Percentiles rank a stretch among this genome's conserved stretches.
Evolutionary conservation across 2,113 vertebrate species (phyloP).

Genomic region (Haemorhous mexicanus): DNA sequence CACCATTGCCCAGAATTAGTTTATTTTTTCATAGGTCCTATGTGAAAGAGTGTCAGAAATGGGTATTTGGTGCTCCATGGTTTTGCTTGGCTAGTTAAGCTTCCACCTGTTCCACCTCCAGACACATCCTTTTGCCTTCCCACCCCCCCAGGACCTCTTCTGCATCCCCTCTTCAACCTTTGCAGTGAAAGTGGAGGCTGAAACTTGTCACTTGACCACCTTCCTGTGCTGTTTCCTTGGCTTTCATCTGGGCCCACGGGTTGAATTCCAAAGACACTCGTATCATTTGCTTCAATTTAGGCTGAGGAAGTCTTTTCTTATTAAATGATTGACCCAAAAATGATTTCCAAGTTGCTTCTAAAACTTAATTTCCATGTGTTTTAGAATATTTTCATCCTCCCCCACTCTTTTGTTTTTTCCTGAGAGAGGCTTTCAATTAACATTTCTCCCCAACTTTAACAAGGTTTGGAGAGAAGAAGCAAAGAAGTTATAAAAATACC

Average conservation of each 20-base stretch:
- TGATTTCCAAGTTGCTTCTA: background rate
- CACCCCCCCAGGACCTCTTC: background rate
- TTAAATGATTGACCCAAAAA: background rate
- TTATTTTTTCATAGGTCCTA: background rate
- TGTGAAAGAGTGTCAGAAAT: background rate
- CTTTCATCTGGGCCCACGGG: background rate
- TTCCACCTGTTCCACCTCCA: background rate
- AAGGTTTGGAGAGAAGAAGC: background rate
- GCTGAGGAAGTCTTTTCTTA: background rate
- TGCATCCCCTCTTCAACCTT: background rate
- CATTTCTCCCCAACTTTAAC: fast-evolving
- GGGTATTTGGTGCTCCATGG: fast-evolving
- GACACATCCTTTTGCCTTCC: background rate
- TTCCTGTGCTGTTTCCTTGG: background rate
- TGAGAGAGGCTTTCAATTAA: background rate
- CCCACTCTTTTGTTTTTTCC: too few relatives aligned
- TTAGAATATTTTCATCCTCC: background rate
- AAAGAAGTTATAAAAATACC: background rate
- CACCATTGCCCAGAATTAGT: fast-evolving
- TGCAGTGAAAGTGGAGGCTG: background rate
- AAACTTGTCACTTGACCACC: too few relatives aligned
- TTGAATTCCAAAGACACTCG: background rate
- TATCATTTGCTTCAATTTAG: background rate
- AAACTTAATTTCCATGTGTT: background rate
- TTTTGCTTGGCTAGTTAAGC: background rate